Evolutionary conservation across 53 echinoderm and acorn worm species (phyloP), one percentile per base, ranked within the genome.

Genomic region (Patiria pectinifera): DNA sequence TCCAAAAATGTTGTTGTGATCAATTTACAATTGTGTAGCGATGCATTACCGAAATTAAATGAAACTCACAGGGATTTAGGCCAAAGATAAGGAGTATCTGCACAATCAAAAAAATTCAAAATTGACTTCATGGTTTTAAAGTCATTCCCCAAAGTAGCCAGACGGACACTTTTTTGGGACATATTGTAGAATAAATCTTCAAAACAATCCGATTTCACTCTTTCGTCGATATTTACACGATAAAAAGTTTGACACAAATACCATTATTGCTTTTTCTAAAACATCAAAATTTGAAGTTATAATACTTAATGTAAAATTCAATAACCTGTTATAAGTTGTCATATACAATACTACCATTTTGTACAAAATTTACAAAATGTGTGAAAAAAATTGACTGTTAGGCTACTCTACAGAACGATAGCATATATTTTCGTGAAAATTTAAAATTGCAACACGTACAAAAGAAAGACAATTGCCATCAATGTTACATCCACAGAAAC

Each of bases 321-420:
- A 4, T 22, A 16, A 23, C 74, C 10, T 66, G 14, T 66, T 66
- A 66, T 11, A 3, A 66, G 66, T 66, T 11, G 10, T 66, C 15
- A 66, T 66, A 66, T 66, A 66, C 66, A 66, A 66, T 66, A 66
- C 66, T 66, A 66, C 76, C 9, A 18, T 76, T 25, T 15, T 78
- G 46, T 78, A 78, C 79, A 78, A 78, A 78, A 45, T 46, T 78
- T 78, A 78, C 79, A 78, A 78, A 78, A 78, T 24, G 74, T 74
- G 9, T 74, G 74, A 10, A 74, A 74, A 74, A 74, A 21, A 74
- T 24, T 24, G 15, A 74, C 24, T 16, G 24, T n/a, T 2, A 74
- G 19, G 19, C 70, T 70, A 70, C 70, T 70, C 74, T 74, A 74
- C 74, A 18, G 74, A 8, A 74, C 22, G 19, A n/a, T 10, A 8